Base-by-base conservation (phyloP, 2,888 invertebrate species). In the Epirrhoe alternata region DNA sequence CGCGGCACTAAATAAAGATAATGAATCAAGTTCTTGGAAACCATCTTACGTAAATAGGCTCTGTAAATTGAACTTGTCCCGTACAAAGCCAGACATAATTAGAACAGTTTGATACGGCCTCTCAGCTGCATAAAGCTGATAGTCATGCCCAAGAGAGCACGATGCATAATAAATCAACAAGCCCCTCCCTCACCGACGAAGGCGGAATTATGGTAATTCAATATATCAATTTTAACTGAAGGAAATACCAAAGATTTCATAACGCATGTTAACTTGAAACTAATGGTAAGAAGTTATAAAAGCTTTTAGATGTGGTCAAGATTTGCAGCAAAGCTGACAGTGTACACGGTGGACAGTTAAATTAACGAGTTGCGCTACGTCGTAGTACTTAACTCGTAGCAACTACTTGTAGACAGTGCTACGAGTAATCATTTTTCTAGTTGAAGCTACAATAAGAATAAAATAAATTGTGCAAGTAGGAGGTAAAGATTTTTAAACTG, bases 141-240 rank as follows among this genome's bases (percentile, higher is more conserved):
- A 53, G 52, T 47, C 17, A 47, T 38, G 47, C 61, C 55, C 33
- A 30, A 58, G 61, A 61, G 56, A 66, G 31, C 35, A 52, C 56
- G 47, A 56, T 60, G 53, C 58, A 59, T 63, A 51, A 67, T 63
- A 66, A 70, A 17, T 67, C 7, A 35, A 53, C 66, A 47, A 49
- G 50, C 49, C 1, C 58, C 42, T 56, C 38, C 31, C 17, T n/a
- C 10, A 50, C 50, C 52, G 38, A 50, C 55, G 42, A 42, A 38
- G 30, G 60, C n/a, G 35, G 5, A 33, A 6, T 16, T 16, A 12
- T n/a, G n/a, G 50, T 47, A 24, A n/a, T 57, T 33, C 42, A 1
- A 45, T 47, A 47, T 52, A 7, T 35, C 10, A 35, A 57, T 42
- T 58, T 51, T 56, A 51, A 38, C 38, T 59, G 3, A 14, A 30